Evolutionary conservation across 92 coral and sea anemone species (phyloP).

Genomic region (Phenganax subtilis): DNA sequence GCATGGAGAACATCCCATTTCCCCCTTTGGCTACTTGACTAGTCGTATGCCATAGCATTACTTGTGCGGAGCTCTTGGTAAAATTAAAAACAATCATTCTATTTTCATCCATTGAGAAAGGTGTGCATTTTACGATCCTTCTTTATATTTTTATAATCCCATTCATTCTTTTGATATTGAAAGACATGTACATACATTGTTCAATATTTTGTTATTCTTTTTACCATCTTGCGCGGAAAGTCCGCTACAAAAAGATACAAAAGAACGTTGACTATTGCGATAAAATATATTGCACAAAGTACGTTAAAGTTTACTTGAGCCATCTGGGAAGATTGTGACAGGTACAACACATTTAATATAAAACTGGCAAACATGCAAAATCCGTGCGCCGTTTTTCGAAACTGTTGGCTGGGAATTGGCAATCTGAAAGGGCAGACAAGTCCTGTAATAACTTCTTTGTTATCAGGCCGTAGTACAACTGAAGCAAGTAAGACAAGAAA

Average conservation of each 20-base stretch:
- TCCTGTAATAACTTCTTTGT: constrained; percentile 19
- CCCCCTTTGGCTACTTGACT: too few relatives aligned
- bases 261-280: neutral
- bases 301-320: neutral
- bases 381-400: constrained; percentile 31
- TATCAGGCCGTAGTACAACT: constrained; percentile 39
- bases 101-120: too few relatives aligned
- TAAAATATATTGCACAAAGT: neutral
- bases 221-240: neutral
- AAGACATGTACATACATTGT: too few relatives aligned
- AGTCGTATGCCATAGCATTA: too few relatives aligned
- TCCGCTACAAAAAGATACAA: constrained; percentile 28
- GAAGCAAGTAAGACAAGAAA: neutral
- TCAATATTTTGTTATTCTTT: too few relatives aligned
- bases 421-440: neutral
- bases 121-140: too few relatives aligned
- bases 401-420: neutral
- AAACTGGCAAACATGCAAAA: constrained; percentile 18
- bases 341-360: neutral
- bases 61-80: too few relatives aligned
- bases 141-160: too few relatives aligned
- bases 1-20: too few relatives aligned
- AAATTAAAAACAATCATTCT: too few relatives aligned
- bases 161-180: too few relatives aligned
- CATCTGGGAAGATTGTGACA: neutral